A percentile compares a stretch with the other conserved stretches of the same genome.
Evolutionary conservation across 1,140 invertebrate genomes (phyloP).

Genomic region (Andricus grossulariae): DNA sequence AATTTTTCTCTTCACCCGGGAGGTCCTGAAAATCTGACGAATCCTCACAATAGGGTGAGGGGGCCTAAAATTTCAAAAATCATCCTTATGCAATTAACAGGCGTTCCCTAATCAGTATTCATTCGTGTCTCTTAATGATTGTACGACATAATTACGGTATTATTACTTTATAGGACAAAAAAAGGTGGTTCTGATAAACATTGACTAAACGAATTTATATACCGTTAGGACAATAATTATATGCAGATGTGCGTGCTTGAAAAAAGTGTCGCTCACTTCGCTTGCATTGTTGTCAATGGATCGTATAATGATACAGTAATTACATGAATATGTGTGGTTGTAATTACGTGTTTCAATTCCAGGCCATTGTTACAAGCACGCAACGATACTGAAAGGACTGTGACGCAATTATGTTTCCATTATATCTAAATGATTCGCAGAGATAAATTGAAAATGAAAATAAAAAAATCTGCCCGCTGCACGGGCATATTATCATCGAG

Average conservation of each 20-base stretch:
- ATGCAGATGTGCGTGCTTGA: not conserved
- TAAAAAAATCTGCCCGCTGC: too few relatives aligned
- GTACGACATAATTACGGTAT: slow-evolving; percentile 10
- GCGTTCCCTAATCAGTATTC: not conserved
- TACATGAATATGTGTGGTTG: slow-evolving; percentile 2
- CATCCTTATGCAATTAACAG: too few relatives aligned
- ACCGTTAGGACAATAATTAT: not conserved
- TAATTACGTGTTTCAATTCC: not conserved
- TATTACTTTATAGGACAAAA: slow-evolving; percentile 8
- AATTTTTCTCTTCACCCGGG: too few relatives aligned
- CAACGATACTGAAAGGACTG: not conserved
- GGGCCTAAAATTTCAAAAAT: too few relatives aligned
- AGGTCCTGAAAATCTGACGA: too few relatives aligned
- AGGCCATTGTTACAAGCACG: not conserved
- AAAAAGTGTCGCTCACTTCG: slow-evolving; percentile 1
- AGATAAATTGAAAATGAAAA: not conserved
- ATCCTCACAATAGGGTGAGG: too few relatives aligned
- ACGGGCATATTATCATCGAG: too few relatives aligned
- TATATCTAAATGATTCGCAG: not conserved
- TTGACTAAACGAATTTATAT: not conserved
- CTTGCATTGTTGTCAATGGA: not conserved
- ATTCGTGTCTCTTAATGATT: not conserved
- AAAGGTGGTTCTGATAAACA: not conserved
- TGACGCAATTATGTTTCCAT: not conserved
- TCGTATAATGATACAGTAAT: not conserved